Evolutionary conservation across 2,113 vertebrate species (phyloP).

Genomic region (Hiodon alosoides): DNA sequence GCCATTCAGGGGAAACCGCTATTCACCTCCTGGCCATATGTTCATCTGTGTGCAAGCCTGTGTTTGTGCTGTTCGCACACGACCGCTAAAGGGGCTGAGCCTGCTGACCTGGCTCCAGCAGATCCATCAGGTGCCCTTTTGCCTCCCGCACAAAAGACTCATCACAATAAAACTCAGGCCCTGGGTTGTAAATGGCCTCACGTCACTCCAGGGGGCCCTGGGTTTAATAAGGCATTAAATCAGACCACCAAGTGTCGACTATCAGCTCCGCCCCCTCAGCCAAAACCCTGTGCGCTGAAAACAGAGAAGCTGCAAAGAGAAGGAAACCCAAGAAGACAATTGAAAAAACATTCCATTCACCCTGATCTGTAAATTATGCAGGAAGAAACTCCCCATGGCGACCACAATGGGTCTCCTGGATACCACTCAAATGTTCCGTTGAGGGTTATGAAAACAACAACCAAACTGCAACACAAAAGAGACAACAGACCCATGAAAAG

Average conservation of each 20-base stretch:
- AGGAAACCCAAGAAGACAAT: constrained; percentile 25
- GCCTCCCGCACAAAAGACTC: constrained; percentile 26
- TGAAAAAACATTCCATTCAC: constrained; percentile 25
- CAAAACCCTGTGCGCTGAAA: not conserved
- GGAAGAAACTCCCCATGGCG: constrained; percentile 25
- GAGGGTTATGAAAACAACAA: constrained; percentile 11
- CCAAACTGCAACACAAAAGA: not conserved
- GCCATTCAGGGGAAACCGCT: constrained; percentile 44
- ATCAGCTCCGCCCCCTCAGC: not conserved
- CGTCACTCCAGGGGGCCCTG: constrained; percentile 33
- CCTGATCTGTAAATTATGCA: constrained; percentile 29
- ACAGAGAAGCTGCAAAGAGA: constrained; percentile 11
- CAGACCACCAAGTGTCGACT: constrained; percentile 42
- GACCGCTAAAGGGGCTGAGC: constrained; percentile 50
- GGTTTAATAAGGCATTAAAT: constrained; percentile 44
- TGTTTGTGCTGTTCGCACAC: constrained; percentile 52
- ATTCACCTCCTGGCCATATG: constrained; percentile 65
- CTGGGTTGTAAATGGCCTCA: constrained; percentile 30
- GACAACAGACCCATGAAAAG: constrained; percentile 13
- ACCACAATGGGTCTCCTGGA: constrained; percentile 19
- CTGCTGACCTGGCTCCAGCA: constrained; percentile 32
- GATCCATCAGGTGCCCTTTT: constrained; percentile 33
- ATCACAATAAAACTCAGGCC: constrained; percentile 39
- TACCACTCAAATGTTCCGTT: constrained; percentile 18
- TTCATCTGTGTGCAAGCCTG: constrained; percentile 54